phyloP scores from a whole-genome alignment of 2,113 vertebrate genomes.

The Galemys pyrenaicus region DNA sequence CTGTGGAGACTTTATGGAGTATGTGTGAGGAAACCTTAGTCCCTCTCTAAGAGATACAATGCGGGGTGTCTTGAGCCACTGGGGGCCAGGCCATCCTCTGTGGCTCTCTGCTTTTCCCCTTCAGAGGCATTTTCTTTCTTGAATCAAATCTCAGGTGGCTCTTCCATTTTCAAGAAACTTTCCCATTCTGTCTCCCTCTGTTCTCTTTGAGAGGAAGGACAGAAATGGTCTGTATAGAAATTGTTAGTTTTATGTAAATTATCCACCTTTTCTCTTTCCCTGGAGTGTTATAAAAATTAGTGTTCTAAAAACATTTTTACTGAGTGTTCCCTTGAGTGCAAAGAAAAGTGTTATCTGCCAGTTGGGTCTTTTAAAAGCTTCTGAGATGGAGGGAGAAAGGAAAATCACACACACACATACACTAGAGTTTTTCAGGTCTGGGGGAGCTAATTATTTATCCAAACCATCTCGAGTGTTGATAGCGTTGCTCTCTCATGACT shows the following conservation, averaged over 20 bases:
- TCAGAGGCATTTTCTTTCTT: conserved; percentile 4
- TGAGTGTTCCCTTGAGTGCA: conserved; percentile 16
- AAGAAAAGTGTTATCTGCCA: not conserved
- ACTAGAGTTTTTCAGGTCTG: not conserved
- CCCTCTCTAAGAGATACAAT: accelerated
- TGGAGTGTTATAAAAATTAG: conserved; percentile 16
- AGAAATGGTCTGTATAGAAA: not conserved
- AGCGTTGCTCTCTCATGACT: no score
- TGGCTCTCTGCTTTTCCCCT: not conserved
- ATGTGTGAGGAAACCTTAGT: no score
- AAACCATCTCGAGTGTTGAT: no score
- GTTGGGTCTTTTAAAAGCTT: not conserved
- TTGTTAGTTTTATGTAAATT: conserved; percentile 8
- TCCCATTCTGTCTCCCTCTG: not conserved
- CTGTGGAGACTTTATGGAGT: not conserved
- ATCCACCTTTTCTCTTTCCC: not conserved
- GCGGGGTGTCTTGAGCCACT: accelerated
- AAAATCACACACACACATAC: not conserved
- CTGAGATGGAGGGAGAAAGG: not conserved
- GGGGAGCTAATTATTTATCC: no score
- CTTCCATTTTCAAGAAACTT: not conserved
- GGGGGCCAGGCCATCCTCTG: not conserved
- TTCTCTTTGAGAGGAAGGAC: not conserved
- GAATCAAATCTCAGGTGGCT: not conserved
- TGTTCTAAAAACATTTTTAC: conserved; percentile 50